Percentiles rank a stretch among this genome's conserved stretches.
These are phyloP conservation scores for Hemicentrotus pulcherrimus DNA, from an alignment of 35 echinoderm and acorn worm species.

Conservation along the genomic window DNA sequence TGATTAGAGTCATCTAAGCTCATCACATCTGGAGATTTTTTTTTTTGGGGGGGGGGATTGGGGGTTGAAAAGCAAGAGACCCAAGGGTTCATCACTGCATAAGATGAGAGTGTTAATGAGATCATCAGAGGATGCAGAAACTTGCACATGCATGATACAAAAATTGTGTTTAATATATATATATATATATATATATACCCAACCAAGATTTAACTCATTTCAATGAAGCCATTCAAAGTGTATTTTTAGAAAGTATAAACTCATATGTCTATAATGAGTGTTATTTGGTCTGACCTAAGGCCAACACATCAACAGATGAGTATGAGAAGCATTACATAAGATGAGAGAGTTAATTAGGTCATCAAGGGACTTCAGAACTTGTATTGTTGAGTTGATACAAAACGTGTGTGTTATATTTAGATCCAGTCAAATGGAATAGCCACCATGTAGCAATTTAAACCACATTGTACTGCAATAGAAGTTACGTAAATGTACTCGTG, in stretches of 20 bases:
- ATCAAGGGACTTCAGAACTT: too few species aligned
- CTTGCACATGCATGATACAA: background rate
- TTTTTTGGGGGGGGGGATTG: too few species aligned
- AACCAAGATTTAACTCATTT: background rate
- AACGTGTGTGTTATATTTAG: too few species aligned
- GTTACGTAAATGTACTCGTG: background rate
- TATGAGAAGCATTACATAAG: conserved; percentile 26
- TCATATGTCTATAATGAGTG: too few species aligned
- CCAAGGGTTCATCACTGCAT: conserved; percentile 38
- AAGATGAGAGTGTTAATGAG: conserved; percentile 91
- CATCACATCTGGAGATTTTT: background rate
- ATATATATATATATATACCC: too few species aligned
- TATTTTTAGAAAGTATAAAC: background rate
- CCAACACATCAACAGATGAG: background rate
- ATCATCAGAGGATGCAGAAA: conserved; percentile 31
- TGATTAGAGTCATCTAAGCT: conserved; percentile 48
- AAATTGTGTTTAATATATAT: background rate
- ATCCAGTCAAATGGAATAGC: too few species aligned
- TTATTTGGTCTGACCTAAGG: background rate
- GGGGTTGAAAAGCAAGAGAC: conserved; percentile 51
- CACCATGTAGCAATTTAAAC: too few species aligned
- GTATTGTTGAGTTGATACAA: too few species aligned
- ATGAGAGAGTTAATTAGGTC: too few species aligned
- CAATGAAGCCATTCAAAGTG: background rate
- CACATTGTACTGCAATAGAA: background rate